Conservation (phyloP, 2,113 vertebrate genomes). For the Butorides virescens region DNA sequence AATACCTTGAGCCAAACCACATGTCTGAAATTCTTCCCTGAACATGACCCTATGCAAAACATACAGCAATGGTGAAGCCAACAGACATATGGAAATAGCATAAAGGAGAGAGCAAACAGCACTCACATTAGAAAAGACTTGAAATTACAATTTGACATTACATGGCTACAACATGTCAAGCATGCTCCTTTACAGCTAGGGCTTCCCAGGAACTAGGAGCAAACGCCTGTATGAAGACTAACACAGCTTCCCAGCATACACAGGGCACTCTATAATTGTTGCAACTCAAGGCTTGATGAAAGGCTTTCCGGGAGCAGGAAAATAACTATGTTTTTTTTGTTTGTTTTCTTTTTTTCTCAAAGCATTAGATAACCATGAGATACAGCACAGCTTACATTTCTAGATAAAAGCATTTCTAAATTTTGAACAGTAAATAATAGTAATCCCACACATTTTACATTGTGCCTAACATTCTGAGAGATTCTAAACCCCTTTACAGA, state of each 20-base stretch:
- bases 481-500: background rate
- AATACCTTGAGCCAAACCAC: slow-evolving; percentile 3
- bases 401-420: background rate
- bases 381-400: background rate
- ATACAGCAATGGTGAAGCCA: background rate
- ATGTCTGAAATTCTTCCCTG: slow-evolving; percentile 6
- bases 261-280: background rate
- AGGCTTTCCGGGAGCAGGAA: background rate
- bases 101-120: background rate
- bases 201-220: background rate
- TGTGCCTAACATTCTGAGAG: background rate
- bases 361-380: background rate
- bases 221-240: background rate
- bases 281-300: background rate
- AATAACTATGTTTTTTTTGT: background rate
- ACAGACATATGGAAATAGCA: background rate
- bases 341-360: background rate
- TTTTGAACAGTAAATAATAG: background rate
- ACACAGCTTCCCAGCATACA: background rate
- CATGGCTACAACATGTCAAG: background rate
- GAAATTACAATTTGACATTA: background rate
- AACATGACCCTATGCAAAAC: slow-evolving; percentile 4
- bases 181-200: background rate
- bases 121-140: background rate
- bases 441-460: background rate